Conservation (phyloP, 2,797 vertebrate genomes). For the Masticophis lateralis region DNA sequence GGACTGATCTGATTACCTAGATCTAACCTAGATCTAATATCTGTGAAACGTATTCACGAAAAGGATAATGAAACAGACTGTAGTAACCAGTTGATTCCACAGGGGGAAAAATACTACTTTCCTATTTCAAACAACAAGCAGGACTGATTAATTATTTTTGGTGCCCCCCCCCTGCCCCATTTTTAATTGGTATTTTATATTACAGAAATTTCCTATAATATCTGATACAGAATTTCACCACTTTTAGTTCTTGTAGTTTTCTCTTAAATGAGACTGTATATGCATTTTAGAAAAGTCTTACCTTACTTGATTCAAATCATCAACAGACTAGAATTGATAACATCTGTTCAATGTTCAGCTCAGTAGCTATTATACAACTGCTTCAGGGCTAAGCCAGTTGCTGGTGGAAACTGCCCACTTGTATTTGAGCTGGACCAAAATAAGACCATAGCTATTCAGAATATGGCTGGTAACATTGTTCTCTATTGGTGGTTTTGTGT, state of each 20-base stretch:
- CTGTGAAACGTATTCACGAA: not conserved
- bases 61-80: not conserved
- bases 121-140: not conserved
- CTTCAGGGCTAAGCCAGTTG: not conserved
- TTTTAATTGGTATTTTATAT: not conserved
- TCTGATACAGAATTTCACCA: not conserved
- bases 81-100: not conserved
- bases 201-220: not conserved
- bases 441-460: not conserved
- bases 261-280: not conserved
- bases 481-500: not conserved
- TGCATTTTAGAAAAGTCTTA: not conserved
- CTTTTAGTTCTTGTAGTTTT: not conserved
- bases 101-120: not conserved
- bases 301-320: not conserved
- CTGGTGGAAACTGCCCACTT: not conserved
- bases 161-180: too few species aligned
- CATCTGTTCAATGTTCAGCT: conserved; percentile 17
- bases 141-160: not conserved
- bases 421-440: not conserved
- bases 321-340: conserved; percentile 6
- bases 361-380: not conserved
- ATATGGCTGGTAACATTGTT: not conserved
- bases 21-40: not conserved
- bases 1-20: not conserved